Conservation (phyloP, 2,797 vertebrate genomes). For the Percopsis omiscomaycus region DNA sequence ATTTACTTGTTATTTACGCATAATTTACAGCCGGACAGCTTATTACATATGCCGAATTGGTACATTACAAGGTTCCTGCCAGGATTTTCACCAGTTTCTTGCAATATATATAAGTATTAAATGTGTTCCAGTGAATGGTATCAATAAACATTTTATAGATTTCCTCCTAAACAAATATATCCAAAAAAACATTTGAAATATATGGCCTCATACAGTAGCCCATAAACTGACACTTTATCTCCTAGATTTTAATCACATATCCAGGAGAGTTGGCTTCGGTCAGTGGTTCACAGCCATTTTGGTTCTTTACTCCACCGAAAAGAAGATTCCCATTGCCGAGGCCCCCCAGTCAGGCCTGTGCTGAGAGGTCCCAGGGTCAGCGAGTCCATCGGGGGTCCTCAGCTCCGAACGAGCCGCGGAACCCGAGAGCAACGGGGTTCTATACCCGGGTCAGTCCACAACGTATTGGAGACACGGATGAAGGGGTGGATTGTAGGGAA, state of each 20-base stretch:
- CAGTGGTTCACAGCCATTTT: constrained; percentile 22
- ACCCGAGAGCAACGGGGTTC: constrained; percentile 35
- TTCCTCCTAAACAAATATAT: too few relatives aligned
- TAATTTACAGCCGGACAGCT: too few relatives aligned
- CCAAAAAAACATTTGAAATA: too few relatives aligned
- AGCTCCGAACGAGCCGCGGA: constrained; percentile 43
- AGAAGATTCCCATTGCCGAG: constrained; percentile 15
- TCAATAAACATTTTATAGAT: too few relatives aligned
- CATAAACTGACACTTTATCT: too few relatives aligned
- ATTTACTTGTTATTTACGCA: neutral
- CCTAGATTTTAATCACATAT: constrained; percentile 13
- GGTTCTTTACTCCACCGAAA: constrained; percentile 13
- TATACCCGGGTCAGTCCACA: constrained; percentile 47
- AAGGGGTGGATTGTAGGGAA: constrained; percentile 46
- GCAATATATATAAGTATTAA: too few relatives aligned
- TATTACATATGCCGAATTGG: too few relatives aligned
- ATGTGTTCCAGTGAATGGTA: too few relatives aligned
- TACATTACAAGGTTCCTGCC: too few relatives aligned
- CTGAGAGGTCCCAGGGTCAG: constrained; percentile 36
- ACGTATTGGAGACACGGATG: constrained; percentile 55
- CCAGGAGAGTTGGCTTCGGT: constrained; percentile 3
- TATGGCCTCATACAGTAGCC: too few relatives aligned
- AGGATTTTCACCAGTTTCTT: too few relatives aligned
- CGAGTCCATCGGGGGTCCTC: constrained; percentile 49
- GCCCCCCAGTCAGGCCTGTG: too few relatives aligned